phyloP scores from a whole-genome alignment of 2,797 vertebrate species.

The Halcyon chelicuti region DNA sequence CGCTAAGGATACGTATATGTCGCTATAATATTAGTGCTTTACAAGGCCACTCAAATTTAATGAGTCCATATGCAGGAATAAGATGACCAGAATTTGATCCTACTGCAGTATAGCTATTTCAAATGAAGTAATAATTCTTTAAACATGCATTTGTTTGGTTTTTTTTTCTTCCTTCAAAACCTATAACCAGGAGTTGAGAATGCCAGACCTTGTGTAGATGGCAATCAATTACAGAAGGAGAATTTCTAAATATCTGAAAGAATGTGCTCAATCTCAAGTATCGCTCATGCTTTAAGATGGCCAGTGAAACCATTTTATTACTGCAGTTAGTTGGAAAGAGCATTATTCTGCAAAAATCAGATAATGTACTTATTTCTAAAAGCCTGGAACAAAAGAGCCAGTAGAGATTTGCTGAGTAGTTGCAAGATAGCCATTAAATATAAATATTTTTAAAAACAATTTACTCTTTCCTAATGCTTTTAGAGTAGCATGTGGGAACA shows the following conservation, averaged over 20 bases:
- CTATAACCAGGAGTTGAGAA: background rate
- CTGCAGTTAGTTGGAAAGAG: constrained; percentile 30
- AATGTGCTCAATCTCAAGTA: background rate
- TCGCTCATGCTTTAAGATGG: background rate
- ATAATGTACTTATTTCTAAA: constrained; percentile 65
- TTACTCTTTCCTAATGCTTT: constrained; percentile 67
- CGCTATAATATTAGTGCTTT: background rate
- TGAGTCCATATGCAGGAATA: background rate
- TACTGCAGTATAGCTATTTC: background rate
- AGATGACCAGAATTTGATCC: background rate
- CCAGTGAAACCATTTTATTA: constrained; percentile 41
- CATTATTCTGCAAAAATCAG: constrained; percentile 38
- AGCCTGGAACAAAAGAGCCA: constrained; percentile 54
- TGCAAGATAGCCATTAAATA: constrained; percentile 65
- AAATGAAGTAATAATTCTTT: background rate
- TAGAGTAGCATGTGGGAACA: constrained; percentile 35
- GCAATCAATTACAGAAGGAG: background rate
- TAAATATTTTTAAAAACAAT: constrained; percentile 70
- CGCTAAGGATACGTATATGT: rapidly evolving
- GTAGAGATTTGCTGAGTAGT: constrained; percentile 62
- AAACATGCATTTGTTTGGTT: background rate
- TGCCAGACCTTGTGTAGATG: background rate
- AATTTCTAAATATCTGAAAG: background rate
- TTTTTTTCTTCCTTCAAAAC: background rate
- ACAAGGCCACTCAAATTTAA: background rate